These are phyloP conservation scores for Plutella xylostella DNA, from an alignment of 2,888 invertebrate species.

Conservation along the genomic window DNA sequence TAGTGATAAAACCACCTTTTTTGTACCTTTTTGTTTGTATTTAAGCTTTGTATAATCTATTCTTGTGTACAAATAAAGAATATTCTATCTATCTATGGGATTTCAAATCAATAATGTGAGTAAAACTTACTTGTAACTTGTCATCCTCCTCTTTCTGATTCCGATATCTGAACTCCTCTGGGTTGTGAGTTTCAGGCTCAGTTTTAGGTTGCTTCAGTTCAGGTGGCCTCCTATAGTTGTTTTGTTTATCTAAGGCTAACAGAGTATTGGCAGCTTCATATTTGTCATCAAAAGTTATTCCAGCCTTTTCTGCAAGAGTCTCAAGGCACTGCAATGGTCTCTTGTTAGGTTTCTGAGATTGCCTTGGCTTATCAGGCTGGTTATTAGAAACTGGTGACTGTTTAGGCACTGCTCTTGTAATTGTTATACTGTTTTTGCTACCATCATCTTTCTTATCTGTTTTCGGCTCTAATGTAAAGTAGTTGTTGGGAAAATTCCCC, in stretches of 20 bases:
- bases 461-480: constrained; percentile 55
- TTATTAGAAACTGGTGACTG: constrained; percentile 40
- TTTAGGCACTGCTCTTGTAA: constrained; percentile 52
- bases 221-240: constrained; percentile 51
- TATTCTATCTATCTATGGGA: no score
- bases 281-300: constrained; percentile 80
- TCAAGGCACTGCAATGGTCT: constrained; percentile 75
- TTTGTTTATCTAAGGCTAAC: constrained; percentile 74
- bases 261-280: constrained; percentile 77
- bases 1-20: no score
- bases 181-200: constrained; percentile 44
- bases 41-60: no score
- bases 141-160: constrained; percentile 62
- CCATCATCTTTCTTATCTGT: constrained; percentile 58
- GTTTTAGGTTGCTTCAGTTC: constrained; percentile 51
- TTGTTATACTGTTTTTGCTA: constrained; percentile 65
- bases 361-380: constrained; percentile 42
- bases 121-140: constrained; percentile 42
- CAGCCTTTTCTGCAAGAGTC: constrained; percentile 79
- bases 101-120: no score
- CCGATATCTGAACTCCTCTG: constrained; percentile 49
- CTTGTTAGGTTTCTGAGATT: constrained; percentile 37
- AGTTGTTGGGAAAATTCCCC: constrained; percentile 48
- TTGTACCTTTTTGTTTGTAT: no score
- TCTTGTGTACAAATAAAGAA: no score